phyloP scores from a whole-genome alignment of 2,888 invertebrate genomes.

The Allygus modestus region DNA sequence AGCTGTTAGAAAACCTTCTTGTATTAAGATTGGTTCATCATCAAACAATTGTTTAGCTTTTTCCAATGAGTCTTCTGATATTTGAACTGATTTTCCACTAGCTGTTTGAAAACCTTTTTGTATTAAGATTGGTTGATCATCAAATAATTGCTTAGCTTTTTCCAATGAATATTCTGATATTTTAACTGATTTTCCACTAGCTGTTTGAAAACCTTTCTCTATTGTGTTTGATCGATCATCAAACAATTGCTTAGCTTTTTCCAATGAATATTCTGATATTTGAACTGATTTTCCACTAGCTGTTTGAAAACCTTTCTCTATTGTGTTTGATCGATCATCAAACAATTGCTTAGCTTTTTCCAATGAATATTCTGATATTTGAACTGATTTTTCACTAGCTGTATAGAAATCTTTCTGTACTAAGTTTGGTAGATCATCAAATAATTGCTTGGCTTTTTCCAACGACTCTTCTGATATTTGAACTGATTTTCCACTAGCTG shows the following conservation, averaged over 20 bases:
- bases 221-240: not conserved
- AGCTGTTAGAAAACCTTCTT: slow-evolving; percentile 50
- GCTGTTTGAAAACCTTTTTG: slow-evolving; percentile 58
- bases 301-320: slow-evolving; percentile 14
- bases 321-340: slow-evolving; percentile 6
- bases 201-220: slow-evolving; percentile 57
- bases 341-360: slow-evolving; percentile 57
- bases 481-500: not conserved
- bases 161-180: slow-evolving; percentile 56
- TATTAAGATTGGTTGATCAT: slow-evolving; percentile 16
- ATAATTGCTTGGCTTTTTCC: slow-evolving; percentile 31
- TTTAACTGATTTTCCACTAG: slow-evolving; percentile 56
- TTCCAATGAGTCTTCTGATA: slow-evolving; percentile 67
- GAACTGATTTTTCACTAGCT: slow-evolving; percentile 59
- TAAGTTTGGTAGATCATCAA: slow-evolving; percentile 56
- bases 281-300: slow-evolving; percentile 41
- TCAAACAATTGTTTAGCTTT: slow-evolving; percentile 66
- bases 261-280: slow-evolving; percentile 47
- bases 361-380: slow-evolving; percentile 60
- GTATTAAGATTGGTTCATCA: not conserved
- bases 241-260: slow-evolving; percentile 49
- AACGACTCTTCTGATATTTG: not conserved
- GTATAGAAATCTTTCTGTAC: slow-evolving; percentile 54
- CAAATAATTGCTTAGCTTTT: slow-evolving; percentile 58
- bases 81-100: slow-evolving; percentile 46